Evolutionary conservation across 2,113 vertebrate species (phyloP), one percentile per base, ranked within the genome.

Genomic region (Circaetus gallicus): DNA sequence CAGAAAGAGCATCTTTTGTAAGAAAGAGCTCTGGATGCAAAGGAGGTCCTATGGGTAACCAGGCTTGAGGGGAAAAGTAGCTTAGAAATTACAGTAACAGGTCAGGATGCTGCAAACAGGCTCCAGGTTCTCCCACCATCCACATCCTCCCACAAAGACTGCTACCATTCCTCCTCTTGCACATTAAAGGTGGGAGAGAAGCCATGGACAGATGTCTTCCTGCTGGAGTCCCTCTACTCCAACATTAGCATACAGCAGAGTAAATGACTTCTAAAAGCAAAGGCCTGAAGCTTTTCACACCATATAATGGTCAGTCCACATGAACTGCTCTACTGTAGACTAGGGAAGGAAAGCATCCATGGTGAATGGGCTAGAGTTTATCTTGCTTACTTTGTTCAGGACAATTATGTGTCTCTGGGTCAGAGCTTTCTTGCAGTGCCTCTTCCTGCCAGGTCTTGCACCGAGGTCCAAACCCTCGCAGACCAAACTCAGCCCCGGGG

Each of bases 401-500:
- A 32, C 50, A 70, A 32, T 13, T 8, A 11, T 4, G 3, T n/a
- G 16, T 45, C 63, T 63, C 55, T 45, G 82, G 76, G 76, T 83
- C 69, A 43, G 86, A 92, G 31, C 43, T 40, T 58, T 87, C 71
- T 43, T 49, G 20, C 34, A 79, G 53, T 16, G 34, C 62, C 29
- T 70, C 42, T 61, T 86, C 83, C 88, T 79, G 77, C 47, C 3
- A 4, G 22, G 45, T 91, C 78, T 73, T 53, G 61, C 76, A 32
- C 21, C 0, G 1, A 86, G 49, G 56, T 66, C 76, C 79, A 71
- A 70, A 63, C 16, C 43, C 43, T 79, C 0, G 0, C 5, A 42
- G 72, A 13, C 34, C 58, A 73, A 88, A 43, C 0, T 10, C 49
- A 85, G 70, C 58, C 71, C 0, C 0, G 7, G 65, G 50, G 24